A percentile compares a stretch with the other conserved stretches of the same genome.
phyloP scores from a whole-genome alignment of 2,113 vertebrate species.

The Dasypus novemcinctus region DNA sequence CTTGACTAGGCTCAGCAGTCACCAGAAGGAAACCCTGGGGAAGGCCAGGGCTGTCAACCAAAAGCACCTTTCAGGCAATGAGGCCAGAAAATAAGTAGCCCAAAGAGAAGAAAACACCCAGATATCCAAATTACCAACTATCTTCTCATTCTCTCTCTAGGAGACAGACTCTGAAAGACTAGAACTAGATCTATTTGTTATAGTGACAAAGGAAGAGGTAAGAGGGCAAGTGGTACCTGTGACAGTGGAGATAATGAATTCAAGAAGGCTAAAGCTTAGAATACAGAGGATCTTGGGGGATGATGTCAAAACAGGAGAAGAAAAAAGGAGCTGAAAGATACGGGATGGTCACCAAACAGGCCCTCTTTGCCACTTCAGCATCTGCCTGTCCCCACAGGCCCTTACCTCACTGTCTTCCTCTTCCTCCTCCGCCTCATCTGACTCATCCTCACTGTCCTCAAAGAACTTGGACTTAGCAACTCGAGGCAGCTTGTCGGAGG shows the following conservation, averaged over 20 bases:
- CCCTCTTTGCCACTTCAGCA: conserved; percentile 41
- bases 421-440: conserved; percentile 93
- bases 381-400: conserved; percentile 71
- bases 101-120: conserved; percentile 30
- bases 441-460: conserved; percentile 98
- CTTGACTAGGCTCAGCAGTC: conserved; percentile 12
- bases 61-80: conserved; percentile 6
- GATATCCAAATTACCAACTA: conserved; percentile 29
- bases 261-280: conserved; percentile 28
- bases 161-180: conserved; percentile 42
- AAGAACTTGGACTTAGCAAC: conserved; percentile 97
- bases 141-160: conserved; percentile 42
- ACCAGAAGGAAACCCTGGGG: neutral
- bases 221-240: conserved; percentile 20
- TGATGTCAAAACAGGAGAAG: conserved; percentile 41
- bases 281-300: neutral
- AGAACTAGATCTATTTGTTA: conserved; percentile 51
- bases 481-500: conserved; percentile 86
- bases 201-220: conserved; percentile 33
- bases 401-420: conserved; percentile 89
- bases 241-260: conserved; percentile 22
- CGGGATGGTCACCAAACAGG: neutral
- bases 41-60: conserved; percentile 26
- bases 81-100: conserved; percentile 35
- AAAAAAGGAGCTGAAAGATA: conserved; percentile 33